Conservation (phyloP, 2,113 vertebrate genomes). For the Anarrhichthys ocellatus region DNA sequence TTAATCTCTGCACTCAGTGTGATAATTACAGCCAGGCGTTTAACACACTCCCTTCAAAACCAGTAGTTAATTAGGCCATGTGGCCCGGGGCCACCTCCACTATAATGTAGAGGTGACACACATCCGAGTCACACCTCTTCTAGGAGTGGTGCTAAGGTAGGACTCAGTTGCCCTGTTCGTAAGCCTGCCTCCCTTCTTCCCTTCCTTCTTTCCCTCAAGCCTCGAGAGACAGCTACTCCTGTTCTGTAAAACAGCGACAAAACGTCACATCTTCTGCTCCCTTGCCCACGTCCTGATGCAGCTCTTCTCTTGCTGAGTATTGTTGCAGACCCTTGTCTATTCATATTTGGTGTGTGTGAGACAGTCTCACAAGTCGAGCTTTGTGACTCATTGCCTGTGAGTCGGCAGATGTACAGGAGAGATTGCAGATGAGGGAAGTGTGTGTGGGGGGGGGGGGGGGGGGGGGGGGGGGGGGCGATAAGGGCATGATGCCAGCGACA, state of each 20-base stretch:
- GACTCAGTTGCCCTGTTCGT: slow-evolving; percentile 70
- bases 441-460: background rate
- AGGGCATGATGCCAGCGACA: slow-evolving; percentile 65
- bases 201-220: slow-evolving; percentile 14
- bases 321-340: slow-evolving; percentile 22
- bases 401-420: slow-evolving; percentile 57
- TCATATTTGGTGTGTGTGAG: slow-evolving; percentile 19
- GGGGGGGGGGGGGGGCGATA: background rate
- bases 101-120: slow-evolving; percentile 55
- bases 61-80: slow-evolving; percentile 69
- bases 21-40: slow-evolving; percentile 66
- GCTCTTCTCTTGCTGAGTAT: slow-evolving; percentile 33
- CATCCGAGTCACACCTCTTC: slow-evolving; percentile 61
- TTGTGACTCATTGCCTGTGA: slow-evolving; percentile 65
- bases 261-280: slow-evolving; percentile 23
- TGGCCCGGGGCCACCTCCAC: slow-evolving; percentile 56
- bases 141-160: slow-evolving; percentile 68
- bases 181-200: slow-evolving; percentile 20
- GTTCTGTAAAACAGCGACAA: slow-evolving; percentile 23
- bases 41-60: slow-evolving; percentile 72
- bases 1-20: slow-evolving; percentile 64
- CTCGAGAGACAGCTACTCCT: slow-evolving; percentile 37
- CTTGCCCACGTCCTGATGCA: slow-evolving; percentile 35
- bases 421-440: slow-evolving; percentile 34
- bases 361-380: slow-evolving; percentile 42